A percentile compares a stretch with the other conserved stretches of the same genome.
Conservation (phyloP, 2,113 vertebrate species). For the Pteronura brasiliensis region DNA sequence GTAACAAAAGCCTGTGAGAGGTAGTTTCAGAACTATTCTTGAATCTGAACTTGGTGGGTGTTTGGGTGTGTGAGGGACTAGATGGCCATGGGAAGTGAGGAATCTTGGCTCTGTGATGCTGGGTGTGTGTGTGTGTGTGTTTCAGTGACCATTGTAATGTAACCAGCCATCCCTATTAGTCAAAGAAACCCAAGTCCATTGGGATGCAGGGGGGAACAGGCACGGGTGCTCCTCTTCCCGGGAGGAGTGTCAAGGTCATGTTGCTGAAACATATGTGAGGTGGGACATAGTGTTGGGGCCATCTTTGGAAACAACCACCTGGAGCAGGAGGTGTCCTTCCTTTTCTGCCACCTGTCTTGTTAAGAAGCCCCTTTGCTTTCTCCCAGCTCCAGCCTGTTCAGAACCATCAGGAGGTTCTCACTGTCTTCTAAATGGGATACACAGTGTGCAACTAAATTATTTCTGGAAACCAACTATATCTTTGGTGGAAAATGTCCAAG, state of each 20-base stretch:
- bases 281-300: rapidly evolving
- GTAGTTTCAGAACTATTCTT: background rate
- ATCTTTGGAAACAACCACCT: background rate
- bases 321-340: background rate
- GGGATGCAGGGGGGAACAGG: background rate
- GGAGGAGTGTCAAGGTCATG: background rate
- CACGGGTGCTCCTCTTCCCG: background rate
- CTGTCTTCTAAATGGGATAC: slow-evolving; percentile 20
- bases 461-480: slow-evolving; percentile 56
- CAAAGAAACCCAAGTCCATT: background rate
- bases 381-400: background rate
- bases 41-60: background rate
- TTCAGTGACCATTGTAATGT: background rate
- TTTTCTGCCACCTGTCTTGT: background rate
- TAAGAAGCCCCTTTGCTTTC: background rate
- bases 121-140: background rate
- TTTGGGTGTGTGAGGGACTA: background rate
- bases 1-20: background rate
- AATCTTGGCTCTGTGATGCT: background rate
- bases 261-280: rapidly evolving
- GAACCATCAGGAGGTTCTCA: background rate
- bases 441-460: slow-evolving; percentile 54
- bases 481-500: slow-evolving; percentile 66
- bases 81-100: background rate
- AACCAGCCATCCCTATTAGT: background rate